Base-by-base conservation (phyloP, 2,888 invertebrate genomes). In the Drosophila birchii region DNA sequence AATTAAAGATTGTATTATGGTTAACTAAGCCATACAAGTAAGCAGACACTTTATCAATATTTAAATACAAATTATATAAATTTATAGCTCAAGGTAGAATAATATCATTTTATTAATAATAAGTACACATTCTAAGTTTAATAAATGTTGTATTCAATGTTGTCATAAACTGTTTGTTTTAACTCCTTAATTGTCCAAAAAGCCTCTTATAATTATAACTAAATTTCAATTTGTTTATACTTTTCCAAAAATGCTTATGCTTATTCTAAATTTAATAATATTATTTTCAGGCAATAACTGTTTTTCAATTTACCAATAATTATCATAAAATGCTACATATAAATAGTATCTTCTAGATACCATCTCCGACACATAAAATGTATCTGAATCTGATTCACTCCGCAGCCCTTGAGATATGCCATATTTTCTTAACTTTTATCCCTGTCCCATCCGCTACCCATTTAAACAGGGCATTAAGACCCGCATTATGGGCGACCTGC, bases 401-500 rank as follows among this genome's bases (percentile, higher is more conserved):
- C 4, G 1, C 29, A 16, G 5, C 38, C 39, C 20, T 14, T n/a
- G 12, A 39, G 54, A 23, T 14, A n/a, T 26, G n/a, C 26, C 3
- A 6, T 32, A 9, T 20, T 32, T 44, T 32, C 16, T 11, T 7
- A 29, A 36, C 9, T 20, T 20, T 34, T 34, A 20, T 51, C 20
- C 36, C 53, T 23, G 53, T 23, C 16, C 34, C 9, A 9, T 41
- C 18, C 6, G 12, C n/a, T 23, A 20, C 29, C 23, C 41, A 18
- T 34, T 64, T 36, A 29, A 29, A 18, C 36, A 20, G 18, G n/a
- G 20, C 32, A 51, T 51, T 41, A 36, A 43, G 20, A 20, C 36
- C 51, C 34, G 67, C 49, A 66, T 29, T 51, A 41, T 20, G 20
- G 5, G 5, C 34, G 63, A 47, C 23, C 38, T 44, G 60, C 60